Conservation (phyloP, 92 coral and sea anemone species). For the Chrysogorgia sp. region DNA sequence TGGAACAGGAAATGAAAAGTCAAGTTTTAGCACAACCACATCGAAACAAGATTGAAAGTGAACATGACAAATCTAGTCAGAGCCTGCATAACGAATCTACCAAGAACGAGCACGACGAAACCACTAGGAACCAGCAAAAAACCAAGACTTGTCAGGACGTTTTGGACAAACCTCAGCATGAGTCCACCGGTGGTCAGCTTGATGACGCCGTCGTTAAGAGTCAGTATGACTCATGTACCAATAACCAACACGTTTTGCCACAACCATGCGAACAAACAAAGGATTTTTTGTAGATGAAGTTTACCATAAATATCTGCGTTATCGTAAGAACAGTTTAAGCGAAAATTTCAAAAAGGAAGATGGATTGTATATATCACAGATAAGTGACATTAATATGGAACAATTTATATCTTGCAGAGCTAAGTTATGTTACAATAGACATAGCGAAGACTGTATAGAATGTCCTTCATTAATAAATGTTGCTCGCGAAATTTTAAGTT, state of each 20-base stretch:
- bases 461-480: conserved; percentile 52
- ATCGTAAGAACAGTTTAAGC: conserved; percentile 36
- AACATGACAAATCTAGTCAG: background rate
- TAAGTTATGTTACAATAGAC: conserved; percentile 44
- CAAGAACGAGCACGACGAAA: background rate
- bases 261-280: background rate
- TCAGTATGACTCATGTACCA: background rate
- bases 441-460: conserved; percentile 54
- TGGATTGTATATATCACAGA: conserved; percentile 51
- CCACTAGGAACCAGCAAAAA: background rate
- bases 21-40: background rate
- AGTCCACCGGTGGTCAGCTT: background rate
- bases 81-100: background rate
- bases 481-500: conserved; percentile 55
- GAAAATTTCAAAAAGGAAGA: conserved; percentile 48
- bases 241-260: background rate
- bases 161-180: background rate
- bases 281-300: conserved; percentile 17
- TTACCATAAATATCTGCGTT: conserved; percentile 1
- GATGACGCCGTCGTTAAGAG: background rate
- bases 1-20: background rate
- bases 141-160: too few relatives aligned
- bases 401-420: conserved; percentile 59
- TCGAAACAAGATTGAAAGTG: background rate
- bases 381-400: conserved; percentile 46